Base-by-base conservation (phyloP, 2,888 invertebrate genomes). In the Azorinus chamasolen region DNA sequence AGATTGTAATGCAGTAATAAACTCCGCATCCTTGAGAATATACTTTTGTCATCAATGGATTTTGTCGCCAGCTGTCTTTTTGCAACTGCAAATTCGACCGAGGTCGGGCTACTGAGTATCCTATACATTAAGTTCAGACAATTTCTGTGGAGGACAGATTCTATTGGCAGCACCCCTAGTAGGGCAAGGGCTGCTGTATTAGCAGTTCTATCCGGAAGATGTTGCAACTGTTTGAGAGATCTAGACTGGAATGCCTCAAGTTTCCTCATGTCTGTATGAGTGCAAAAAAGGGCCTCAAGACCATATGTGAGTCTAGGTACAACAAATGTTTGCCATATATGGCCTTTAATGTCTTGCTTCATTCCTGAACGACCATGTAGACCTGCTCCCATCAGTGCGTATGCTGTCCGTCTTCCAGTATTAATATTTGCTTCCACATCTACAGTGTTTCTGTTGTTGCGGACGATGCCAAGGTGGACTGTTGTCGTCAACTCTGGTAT, bases 311-410 rank as follows among this genome's bases (percentile, higher is more conserved):
- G 3, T 3, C 54, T 18, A 14, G 58, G 68, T 4, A 58, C 58
- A 45, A 59, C 51, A 18, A 45, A 59, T 25, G 46, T 27, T n/a
- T n/a, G n/a, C 58, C 58, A 58, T 8, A 58, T 45, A 25, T 58
- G 25, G 16, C 39, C 14, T 24, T 58, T 58, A 25, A 43, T 22
- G 25, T 16, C 24, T 2, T 20, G 20, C 25, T 58, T 58, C 2
- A 58, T n/a, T 12, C 58, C 58, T 12, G 22, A 25, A n/a, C 12
- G 24, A 14, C 58, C 39, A 45, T 58, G 58, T 10, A 58, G 43
- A 25, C 58, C 58, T 16, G 58, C 58, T 22, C 58, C 58, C 25
- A 58, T 37, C 22, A 58, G 39, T 10, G 45, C 43, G 45, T 58
- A 58, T 14, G 45, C 55, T 16, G 58, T 58, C 25, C n/a, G 43